These are phyloP conservation scores for Plestiodon gilberti DNA, from an alignment of 2,113 vertebrate species.

Conservation along the genomic window DNA sequence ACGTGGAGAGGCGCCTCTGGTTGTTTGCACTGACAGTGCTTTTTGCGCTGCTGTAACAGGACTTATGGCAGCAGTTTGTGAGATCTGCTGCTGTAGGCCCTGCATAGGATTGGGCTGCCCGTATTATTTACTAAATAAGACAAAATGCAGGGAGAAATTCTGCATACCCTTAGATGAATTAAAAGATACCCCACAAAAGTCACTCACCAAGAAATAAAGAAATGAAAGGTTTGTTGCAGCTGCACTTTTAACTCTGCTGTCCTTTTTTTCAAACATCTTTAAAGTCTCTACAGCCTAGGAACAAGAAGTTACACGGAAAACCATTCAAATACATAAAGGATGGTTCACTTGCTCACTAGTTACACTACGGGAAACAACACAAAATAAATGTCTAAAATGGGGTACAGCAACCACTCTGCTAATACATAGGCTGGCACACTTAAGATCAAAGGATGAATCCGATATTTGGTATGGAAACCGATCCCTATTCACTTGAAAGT, in stretches of 20 bases:
- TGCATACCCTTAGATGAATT: not conserved
- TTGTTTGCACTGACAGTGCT: too few relatives aligned
- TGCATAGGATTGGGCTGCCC: too few relatives aligned
- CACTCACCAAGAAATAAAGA: constrained; percentile 92
- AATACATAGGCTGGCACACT: not conserved
- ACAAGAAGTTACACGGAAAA: constrained; percentile 45
- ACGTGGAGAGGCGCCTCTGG: too few relatives aligned
- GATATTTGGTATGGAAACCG: not conserved
- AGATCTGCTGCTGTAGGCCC: too few relatives aligned
- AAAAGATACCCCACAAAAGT: not conserved
- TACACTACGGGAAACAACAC: not conserved
- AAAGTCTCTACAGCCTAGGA: constrained; percentile 91
- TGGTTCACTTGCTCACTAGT: constrained; percentile 23
- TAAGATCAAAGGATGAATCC: not conserved
- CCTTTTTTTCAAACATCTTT: constrained; percentile 97
- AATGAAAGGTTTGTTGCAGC: constrained; percentile 96
- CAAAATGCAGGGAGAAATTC: constrained; percentile 13
- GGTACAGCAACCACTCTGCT: not conserved
- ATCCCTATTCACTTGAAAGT: not conserved
- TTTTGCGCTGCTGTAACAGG: too few relatives aligned
- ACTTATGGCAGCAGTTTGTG: too few relatives aligned
- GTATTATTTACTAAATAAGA: too few relatives aligned
- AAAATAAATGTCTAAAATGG: not conserved
- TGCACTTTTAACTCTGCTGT: constrained; percentile 94
- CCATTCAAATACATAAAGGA: not conserved